phyloP scores from a whole-genome alignment of 2,888 invertebrate species.

The Baronia brevicornis region DNA sequence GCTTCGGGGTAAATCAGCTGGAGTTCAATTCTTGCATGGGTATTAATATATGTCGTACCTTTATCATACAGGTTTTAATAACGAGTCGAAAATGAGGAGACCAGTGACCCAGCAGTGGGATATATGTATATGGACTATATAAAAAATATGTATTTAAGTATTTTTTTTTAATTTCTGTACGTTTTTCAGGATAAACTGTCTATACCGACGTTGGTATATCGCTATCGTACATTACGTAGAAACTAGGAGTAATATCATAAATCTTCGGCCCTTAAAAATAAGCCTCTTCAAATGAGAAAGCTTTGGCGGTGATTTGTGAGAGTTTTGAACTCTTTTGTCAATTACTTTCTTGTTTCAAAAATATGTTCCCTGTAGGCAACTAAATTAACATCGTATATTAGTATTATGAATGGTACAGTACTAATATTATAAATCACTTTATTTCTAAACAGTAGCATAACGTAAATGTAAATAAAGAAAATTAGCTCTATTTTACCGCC shows the following conservation, averaged over 20 bases:
- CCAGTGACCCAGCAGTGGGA: too few species aligned
- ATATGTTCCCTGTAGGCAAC: constrained; percentile 6
- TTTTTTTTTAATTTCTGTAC: too few species aligned
- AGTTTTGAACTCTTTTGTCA: constrained; percentile 18
- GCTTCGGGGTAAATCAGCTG: too few species aligned
- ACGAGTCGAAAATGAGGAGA: too few species aligned
- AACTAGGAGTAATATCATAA: constrained; percentile 16
- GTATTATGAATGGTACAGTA: neutral
- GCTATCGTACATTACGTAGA: constrained; percentile 7
- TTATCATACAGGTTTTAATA: too few species aligned
- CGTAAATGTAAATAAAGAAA: too few species aligned
- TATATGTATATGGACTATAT: too few species aligned
- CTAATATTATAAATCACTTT: neutral
- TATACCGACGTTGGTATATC: constrained; percentile 10
- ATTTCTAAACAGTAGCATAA: too few species aligned
- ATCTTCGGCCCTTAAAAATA: constrained; percentile 16
- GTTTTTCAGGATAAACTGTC: constrained; percentile 8
- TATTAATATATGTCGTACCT: too few species aligned
- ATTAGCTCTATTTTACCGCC: too few species aligned
- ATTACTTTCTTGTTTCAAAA: constrained; percentile 16
- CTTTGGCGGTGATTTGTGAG: constrained; percentile 17
- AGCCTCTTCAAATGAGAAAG: constrained; percentile 18
- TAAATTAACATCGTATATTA: neutral
- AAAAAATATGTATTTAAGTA: too few species aligned
- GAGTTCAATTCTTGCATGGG: too few species aligned